Conservation (phyloP, 2,797 vertebrate genomes). For the Adrianichthys oophorus region DNA sequence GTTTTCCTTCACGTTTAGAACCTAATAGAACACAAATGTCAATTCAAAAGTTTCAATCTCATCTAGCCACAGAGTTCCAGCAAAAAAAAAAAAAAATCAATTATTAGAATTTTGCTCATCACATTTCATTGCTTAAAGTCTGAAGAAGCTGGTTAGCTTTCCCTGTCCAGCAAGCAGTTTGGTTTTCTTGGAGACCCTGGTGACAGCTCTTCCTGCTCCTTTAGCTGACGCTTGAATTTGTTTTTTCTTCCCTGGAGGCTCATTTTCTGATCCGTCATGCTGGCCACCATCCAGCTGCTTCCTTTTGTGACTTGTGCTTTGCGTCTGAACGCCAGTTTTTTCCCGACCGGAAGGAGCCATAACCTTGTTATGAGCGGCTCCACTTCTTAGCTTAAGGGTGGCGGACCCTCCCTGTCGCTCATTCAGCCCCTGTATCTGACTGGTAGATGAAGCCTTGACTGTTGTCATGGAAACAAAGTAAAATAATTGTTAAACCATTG, state of each 20-base stretch:
- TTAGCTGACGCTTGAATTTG: slow-evolving; percentile 53
- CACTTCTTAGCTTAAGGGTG: slow-evolving; percentile 69
- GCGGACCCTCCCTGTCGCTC: slow-evolving; percentile 54
- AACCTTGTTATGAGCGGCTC: slow-evolving; percentile 75
- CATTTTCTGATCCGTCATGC: slow-evolving; percentile 75
- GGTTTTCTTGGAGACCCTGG: slow-evolving; percentile 73
- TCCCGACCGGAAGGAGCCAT: slow-evolving; percentile 54
- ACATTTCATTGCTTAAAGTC: slow-evolving; percentile 66
- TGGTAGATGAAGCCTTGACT: slow-evolving; percentile 47
- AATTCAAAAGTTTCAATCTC: no score
- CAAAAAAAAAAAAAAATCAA: no score
- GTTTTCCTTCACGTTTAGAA: no score
- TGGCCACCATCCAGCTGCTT: slow-evolving; percentile 81
- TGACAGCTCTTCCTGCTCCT: slow-evolving; percentile 62
- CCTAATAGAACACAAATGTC: no score
- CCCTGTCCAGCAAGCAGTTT: slow-evolving; percentile 88
- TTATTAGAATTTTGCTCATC: not conserved
- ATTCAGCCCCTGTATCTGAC: slow-evolving; percentile 33
- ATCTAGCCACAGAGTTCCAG: no score
- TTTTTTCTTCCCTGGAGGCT: slow-evolving; percentile 79
- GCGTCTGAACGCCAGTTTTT: slow-evolving; percentile 66
- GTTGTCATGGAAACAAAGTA: slow-evolving; percentile 53
- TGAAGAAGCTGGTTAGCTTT: slow-evolving; percentile 90
- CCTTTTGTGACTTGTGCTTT: slow-evolving; percentile 79
- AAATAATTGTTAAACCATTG: slow-evolving; percentile 42